Evolutionary conservation across 2,888 invertebrate species (phyloP), one percentile per base, ranked within the genome.

Genomic region (Subacronicta megacephala): DNA sequence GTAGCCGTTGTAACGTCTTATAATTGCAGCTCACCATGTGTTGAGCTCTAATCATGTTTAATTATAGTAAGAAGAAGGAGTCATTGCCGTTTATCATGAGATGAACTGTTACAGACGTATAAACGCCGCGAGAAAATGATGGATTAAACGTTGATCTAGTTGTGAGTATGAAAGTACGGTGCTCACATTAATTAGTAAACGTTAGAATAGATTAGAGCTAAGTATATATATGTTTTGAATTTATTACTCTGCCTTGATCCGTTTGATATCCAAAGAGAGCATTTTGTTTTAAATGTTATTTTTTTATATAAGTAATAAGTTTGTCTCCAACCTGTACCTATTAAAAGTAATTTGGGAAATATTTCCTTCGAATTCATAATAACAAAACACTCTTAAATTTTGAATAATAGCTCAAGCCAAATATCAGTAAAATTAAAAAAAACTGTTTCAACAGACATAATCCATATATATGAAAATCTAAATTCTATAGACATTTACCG

Each of bases 31-130:
- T 85, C 87, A 83, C 88, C 88, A 92, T 92, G 92, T 93, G 92
- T 89, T 91, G 90, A 92, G 90, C 90, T 89, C 88, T 91, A 93
- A 93, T 93, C 92, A 90, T 89, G 87, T 90, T 90, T 93, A 93
- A 93, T 93, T 93, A 93, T 84, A 89, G 88, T 67, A 54, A 79
- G 81, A 84, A 88, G 84, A 86, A 85, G 88, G 85, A 92, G 88
- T 93, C 93, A 93, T 93, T 93, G 93, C 90, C 77, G 87, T 87
- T 90, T 87, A 90, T 90, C 94, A 93, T 93, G 94, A 92, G 90
- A 94, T 90, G 88, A 93, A 93, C 93, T 90, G 94, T 93, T 93
- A 92, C 91, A 88, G 81, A 87, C 83, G 84, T 82, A 88, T 78
- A 88, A 89, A 90, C 78, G 78, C 56, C 61, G 77, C 82, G 85